Percentiles rank a stretch among this genome's conserved stretches.
Evolutionary conservation across 2,797 vertebrate species (phyloP).

Genomic region (Rallus crepitans): DNA sequence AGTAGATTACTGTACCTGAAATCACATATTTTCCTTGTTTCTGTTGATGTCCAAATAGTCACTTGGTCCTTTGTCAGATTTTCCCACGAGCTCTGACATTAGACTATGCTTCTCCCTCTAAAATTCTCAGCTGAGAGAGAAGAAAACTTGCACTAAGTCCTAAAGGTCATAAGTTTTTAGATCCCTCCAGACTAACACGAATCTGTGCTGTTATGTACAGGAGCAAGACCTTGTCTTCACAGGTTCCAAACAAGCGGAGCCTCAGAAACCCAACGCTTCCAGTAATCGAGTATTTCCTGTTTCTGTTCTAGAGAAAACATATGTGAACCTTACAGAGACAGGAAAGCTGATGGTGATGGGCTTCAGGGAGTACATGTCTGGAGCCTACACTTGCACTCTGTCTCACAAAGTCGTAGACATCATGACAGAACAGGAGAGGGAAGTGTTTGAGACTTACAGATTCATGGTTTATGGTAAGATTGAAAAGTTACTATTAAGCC

Average conservation of each 20-base stretch:
- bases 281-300: slow-evolving; percentile 23
- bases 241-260: neutral
- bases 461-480: slow-evolving; percentile 80
- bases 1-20: neutral
- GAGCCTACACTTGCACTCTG: slow-evolving; percentile 78
- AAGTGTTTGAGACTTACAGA: slow-evolving; percentile 48
- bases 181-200: fast-evolving
- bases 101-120: neutral
- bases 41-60: neutral
- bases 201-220: neutral
- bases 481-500: fast-evolving
- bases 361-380: slow-evolving; percentile 77
- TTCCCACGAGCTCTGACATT: neutral
- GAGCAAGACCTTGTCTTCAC: neutral
- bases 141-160: neutral
- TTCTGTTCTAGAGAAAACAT: slow-evolving; percentile 65
- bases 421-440: slow-evolving; percentile 63
- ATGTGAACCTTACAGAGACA: slow-evolving; percentile 64
- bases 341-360: slow-evolving; percentile 74
- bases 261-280: neutral
- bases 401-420: slow-evolving; percentile 72
- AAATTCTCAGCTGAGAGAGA: neutral
- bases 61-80: neutral
- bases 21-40: neutral
- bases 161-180: neutral